Evolutionary conservation across 2,113 vertebrate genomes (phyloP).

Genomic region (Emberiza fucata): DNA sequence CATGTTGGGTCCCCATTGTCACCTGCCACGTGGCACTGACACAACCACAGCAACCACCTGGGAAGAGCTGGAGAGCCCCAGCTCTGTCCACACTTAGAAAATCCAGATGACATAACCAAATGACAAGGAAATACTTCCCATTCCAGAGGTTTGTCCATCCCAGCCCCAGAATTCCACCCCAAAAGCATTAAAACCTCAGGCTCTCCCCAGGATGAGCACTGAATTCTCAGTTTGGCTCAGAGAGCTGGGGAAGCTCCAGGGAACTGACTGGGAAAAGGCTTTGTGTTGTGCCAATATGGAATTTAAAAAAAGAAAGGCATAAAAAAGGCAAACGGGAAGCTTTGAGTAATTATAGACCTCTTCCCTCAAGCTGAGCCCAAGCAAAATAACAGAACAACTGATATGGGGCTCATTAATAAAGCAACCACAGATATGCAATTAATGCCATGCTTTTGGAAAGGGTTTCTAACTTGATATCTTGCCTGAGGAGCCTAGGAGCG

Average conservation of each 20-base stretch:
- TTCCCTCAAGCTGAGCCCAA: neutral
- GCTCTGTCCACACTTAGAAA: neutral
- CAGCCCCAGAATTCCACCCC: neutral
- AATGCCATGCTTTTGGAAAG: neutral
- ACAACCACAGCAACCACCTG: accelerated
- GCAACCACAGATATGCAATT: neutral
- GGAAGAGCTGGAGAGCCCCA: neutral
- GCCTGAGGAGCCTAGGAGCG: neutral
- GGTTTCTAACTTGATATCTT: neutral
- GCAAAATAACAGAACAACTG: neutral
- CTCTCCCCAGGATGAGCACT: neutral
- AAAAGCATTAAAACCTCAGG: neutral
- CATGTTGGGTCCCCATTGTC: accelerated
- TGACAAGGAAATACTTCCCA: neutral
- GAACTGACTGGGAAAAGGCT: neutral
- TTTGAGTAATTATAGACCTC: conserved; percentile 19
- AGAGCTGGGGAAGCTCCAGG: conserved; percentile 4
- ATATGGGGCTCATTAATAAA: neutral
- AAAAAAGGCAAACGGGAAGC: neutral
- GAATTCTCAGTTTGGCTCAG: neutral
- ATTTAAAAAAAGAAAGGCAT: neutral
- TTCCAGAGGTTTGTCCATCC: neutral
- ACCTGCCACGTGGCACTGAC: neutral
- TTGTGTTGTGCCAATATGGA: neutral
- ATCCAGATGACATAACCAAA: neutral